Evolutionary conservation across 2,113 vertebrate species (phyloP), one percentile per base, ranked within the genome.

Genomic region (Callithrix jacchus): DNA sequence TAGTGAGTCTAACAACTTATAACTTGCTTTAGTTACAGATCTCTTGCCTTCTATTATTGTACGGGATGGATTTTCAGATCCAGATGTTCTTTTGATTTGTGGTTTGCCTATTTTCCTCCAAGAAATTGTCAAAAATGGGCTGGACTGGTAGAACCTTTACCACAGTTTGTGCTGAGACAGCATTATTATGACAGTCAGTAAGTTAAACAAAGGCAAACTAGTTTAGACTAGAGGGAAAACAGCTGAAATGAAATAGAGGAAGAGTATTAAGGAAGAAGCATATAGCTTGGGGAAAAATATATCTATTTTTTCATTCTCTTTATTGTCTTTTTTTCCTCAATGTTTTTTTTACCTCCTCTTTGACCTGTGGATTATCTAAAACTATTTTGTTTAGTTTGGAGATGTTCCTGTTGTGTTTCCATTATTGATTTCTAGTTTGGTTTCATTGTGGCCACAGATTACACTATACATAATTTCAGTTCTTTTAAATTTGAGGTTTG

Each of bases 61-160:
- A 86, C 37, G 91, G 73, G 47, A 42, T 74, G 40, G 87, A 80
- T 74, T 92, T 64, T 35, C 66, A 68, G 66, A 68, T 88, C 71
- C 85, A 95, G 81, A 47, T 92, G 64, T 42, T 95, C 52, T 94
- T 94, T 91, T 93, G 37, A 81, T 76, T 73, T 83, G 71, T 83
- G 86, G 8, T 94, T 93, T 95, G 74, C 68, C 74, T 30, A 35
- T 91, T 96, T 94, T 32, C 12, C 17, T 93, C 85, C 47, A 95
- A 92, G 45, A 94, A 94, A 77, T 92, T 82, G n/a, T 90, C n/a
- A 91, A 93, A 95, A 87, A 88, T 49, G 3, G 30, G 73, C 66
- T 73, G 61, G 77, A 89, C 49, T 71, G 56, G 21, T 88, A 32
- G 42, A n/a, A 56, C 37, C 25, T 71, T 94, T 82, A 89, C 80